Percentiles rank a stretch among this genome's conserved stretches.
phyloP scores from a whole-genome alignment of 2,888 invertebrate genomes.

The Drosophila tanythrix region DNA sequence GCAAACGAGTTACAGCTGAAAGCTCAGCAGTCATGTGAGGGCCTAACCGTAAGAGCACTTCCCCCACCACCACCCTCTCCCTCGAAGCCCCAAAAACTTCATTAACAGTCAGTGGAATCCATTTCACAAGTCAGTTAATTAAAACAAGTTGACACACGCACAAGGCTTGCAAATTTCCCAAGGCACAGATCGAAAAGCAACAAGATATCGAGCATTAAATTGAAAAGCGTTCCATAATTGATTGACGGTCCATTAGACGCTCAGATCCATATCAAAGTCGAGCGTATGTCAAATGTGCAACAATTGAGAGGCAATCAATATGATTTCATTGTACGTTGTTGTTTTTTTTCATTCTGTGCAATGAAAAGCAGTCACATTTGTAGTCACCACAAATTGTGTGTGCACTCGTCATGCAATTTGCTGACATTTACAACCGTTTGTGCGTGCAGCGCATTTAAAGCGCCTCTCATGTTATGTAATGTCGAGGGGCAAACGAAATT shows the following conservation, averaged over 20 bases:
- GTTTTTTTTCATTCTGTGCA: constrained; percentile 12
- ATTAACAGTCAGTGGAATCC: constrained; percentile 36
- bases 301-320: constrained; percentile 65
- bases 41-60: constrained; percentile 8
- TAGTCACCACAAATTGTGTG: constrained; percentile 25
- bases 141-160: constrained; percentile 14
- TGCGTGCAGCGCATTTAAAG: constrained; percentile 54
- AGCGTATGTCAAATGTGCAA: constrained; percentile 20
- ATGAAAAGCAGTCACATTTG: constrained; percentile 28
- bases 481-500: constrained; percentile 4
- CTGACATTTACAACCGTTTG: constrained; percentile 51
- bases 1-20: constrained; percentile 59
- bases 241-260: constrained; percentile 27
- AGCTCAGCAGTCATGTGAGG: constrained; percentile 48
- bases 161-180: neutral
- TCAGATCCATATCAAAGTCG: constrained; percentile 10
- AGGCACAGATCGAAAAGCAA: neutral
- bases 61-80: neutral
- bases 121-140: constrained; percentile 36
- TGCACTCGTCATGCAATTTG: constrained; percentile 47
- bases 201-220: constrained; percentile 7
- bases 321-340: constrained; percentile 17
- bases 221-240: constrained; percentile 37
- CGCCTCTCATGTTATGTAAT: constrained; percentile 44
- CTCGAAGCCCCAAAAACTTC: constrained; percentile 23